Base-by-base conservation (phyloP, 2,888 invertebrate genomes). In the Lutraria lutraria region DNA sequence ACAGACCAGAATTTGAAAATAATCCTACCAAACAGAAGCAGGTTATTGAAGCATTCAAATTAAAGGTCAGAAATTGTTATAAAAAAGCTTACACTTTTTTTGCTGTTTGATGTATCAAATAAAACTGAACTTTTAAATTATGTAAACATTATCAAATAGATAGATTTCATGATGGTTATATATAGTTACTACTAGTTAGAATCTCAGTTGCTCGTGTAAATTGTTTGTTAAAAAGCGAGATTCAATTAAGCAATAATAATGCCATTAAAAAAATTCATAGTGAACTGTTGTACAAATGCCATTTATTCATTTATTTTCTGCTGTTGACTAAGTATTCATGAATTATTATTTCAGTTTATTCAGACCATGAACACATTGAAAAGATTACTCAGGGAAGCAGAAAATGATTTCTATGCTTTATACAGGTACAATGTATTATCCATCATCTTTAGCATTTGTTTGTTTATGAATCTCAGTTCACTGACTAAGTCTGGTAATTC, bases 291-390 rank as follows among this genome's bases (percentile, higher is more conserved):
- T 43, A 43, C 8, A 43, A 43, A 8, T 43, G 43, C 43, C 43
- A 43, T 43, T 43, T 43, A 8, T 63, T 19, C n/a, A n/a, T n/a
- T 25, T 68, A 0, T 68, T 68, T 25, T n/a, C 63, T 25, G 4
- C 63, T 25, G 25, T 68, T n/a, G n/a, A 25, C 63, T 68, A 0
- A 4, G 25, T 25, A n/a, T 25, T 13, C 4, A 25, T n/a, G 16
- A 60, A 21, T 60, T 68, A 25, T 85, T 83, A 21, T 94, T 94
- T 86, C 94, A 96, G 96, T 95, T 95, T 85, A 96, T 95, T 68
- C 96, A 96, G 82, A 95, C 95, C 85, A 94, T 96, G 92, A 96
- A 96, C 88, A 95, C 93, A n/a, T 85, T 96, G 82, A 96, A 95
- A 89, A 91, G 96, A 89, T 92, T 95, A 54, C 89, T 96, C 80